A percentile compares a stretch with the other conserved stretches of the same genome.
Conservation (phyloP, 2,797 vertebrate species). For the Gymnodraco acuticeps region DNA sequence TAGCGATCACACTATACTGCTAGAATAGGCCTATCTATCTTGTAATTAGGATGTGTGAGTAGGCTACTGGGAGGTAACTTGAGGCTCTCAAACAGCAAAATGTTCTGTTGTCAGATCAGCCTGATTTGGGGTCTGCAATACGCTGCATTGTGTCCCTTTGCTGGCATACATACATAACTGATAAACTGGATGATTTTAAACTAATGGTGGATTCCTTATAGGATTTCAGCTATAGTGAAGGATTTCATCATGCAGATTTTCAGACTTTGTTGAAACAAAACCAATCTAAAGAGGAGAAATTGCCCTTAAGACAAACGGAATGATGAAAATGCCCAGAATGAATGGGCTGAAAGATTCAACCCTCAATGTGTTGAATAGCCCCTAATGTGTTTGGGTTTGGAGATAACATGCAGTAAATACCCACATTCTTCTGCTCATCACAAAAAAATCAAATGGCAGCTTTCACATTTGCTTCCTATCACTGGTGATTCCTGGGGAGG, state of each 20-base stretch:
- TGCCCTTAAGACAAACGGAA: slow-evolving; percentile 77
- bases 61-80: slow-evolving; percentile 71
- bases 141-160: slow-evolving; percentile 44
- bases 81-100: slow-evolving; percentile 54
- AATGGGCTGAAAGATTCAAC: slow-evolving; percentile 75
- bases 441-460: slow-evolving; percentile 76
- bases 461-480: slow-evolving; percentile 81
- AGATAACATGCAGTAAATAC: slow-evolving; percentile 81
- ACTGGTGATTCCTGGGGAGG: slow-evolving; percentile 77
- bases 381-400: slow-evolving; percentile 84
- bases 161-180: slow-evolving; percentile 20
- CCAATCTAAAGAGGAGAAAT: slow-evolving; percentile 77
- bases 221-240: slow-evolving; percentile 70
- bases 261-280: slow-evolving; percentile 70
- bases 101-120: slow-evolving; percentile 38
- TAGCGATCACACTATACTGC: slow-evolving; percentile 63
- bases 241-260: slow-evolving; percentile 79
- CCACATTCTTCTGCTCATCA: slow-evolving; percentile 73
- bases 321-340: slow-evolving; percentile 76
- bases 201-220: slow-evolving; percentile 58
- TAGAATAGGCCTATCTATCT: slow-evolving; percentile 65
- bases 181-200: slow-evolving; percentile 52
- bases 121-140: slow-evolving; percentile 39
- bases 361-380: slow-evolving; percentile 75
- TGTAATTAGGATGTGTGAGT: slow-evolving; percentile 77